Evolutionary conservation across 2,113 vertebrate genomes (phyloP).

Genomic region (Microcebus jonahi): DNA sequence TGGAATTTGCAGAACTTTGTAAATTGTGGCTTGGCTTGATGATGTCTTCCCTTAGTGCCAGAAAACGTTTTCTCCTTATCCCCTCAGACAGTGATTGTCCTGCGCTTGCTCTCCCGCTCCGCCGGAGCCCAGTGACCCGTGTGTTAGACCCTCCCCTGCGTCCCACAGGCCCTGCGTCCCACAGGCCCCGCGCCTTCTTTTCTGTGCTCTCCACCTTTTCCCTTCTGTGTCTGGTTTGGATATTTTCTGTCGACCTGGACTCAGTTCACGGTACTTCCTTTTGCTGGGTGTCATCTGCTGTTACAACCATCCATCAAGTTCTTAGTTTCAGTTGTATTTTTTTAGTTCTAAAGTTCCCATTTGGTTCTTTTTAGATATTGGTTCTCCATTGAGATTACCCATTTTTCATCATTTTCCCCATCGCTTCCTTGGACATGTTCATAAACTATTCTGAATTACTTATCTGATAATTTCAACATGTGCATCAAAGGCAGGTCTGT

Average conservation of each 20-base stretch:
- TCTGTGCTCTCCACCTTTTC: neutral
- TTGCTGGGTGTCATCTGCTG: neutral
- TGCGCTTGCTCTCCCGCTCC: rapidly evolving
- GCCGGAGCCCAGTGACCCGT: rapidly evolving
- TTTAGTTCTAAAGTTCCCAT: neutral
- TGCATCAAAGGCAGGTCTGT: neutral
- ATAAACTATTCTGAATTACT: neutral
- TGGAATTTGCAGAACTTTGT: neutral
- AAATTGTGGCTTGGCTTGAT: neutral
- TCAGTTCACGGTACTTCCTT: neutral
- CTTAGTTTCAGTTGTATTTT: neutral
- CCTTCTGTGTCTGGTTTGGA: neutral
- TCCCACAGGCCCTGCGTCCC: neutral
- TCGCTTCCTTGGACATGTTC: neutral
- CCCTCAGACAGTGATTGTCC: rapidly evolving
- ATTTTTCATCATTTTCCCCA: neutral
- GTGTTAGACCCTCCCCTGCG: no score
- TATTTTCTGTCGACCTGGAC: no score
- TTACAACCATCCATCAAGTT: neutral
- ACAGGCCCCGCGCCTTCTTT: no score
- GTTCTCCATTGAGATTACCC: neutral
- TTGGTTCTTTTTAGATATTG: neutral
- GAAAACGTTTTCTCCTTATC: neutral
- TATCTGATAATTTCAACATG: neutral
- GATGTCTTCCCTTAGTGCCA: neutral